Percentiles rank a stretch among this genome's conserved stretches.
phyloP scores from a whole-genome alignment of 2,888 invertebrate genomes.

The Aspidapion aeneum region DNA sequence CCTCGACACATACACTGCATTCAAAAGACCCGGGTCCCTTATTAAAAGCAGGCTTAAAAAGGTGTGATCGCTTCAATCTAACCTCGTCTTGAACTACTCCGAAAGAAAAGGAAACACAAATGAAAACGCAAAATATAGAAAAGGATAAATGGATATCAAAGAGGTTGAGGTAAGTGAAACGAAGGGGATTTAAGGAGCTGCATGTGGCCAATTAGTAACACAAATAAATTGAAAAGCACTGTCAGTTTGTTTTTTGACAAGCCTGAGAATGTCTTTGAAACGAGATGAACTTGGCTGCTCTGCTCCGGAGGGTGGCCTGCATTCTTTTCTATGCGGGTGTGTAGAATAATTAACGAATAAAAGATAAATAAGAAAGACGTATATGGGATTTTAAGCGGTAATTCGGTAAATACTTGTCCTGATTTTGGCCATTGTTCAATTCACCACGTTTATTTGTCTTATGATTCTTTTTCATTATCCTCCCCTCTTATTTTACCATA shows the following conservation, averaged over 20 bases:
- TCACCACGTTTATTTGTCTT: no score
- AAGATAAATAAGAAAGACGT: no score
- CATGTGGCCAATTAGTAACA: constrained; percentile 35
- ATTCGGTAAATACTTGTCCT: no score
- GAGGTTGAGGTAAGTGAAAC: neutral
- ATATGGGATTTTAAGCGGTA: no score
- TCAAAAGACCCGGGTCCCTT: neutral
- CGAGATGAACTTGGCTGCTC: neutral
- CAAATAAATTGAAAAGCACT: constrained; percentile 33
- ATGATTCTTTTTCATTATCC: no score
- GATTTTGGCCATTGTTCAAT: no score
- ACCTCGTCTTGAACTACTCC: neutral
- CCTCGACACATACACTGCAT: neutral
- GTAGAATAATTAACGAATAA: no score
- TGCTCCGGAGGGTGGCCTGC: neutral
- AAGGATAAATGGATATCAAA: neutral
- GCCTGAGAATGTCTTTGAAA: constrained; percentile 27
- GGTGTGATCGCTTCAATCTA: neutral
- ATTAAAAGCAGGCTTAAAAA: neutral
- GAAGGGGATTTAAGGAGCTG: constrained; percentile 29
- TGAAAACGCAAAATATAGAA: neutral
- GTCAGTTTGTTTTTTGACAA: constrained; percentile 32
- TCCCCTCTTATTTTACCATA: no score
- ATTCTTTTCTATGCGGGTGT: neutral
- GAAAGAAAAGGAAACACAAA: neutral